A percentile compares a stretch with the other conserved stretches of the same genome.
Evolutionary conservation across 2,797 vertebrate species (phyloP).

Genomic region (Muscicapa comitata): DNA sequence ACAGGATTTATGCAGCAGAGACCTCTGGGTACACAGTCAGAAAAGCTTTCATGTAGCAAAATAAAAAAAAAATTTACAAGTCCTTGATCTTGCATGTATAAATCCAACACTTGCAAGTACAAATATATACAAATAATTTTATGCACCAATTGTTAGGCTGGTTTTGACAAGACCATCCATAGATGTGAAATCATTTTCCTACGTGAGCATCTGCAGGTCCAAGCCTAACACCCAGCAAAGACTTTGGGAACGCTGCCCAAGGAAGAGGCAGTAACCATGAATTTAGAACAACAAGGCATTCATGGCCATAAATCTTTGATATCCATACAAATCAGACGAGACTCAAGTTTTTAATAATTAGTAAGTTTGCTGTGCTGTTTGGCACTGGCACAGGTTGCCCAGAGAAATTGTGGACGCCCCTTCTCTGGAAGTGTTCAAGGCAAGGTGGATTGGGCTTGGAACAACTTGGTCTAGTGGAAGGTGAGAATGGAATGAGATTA

Average conservation of each 20-base stretch:
- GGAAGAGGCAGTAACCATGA: neutral
- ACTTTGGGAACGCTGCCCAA: neutral
- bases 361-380: neutral
- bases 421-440: neutral
- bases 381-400: neutral
- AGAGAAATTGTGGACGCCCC: neutral
- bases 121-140: neutral
- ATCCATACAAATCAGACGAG: neutral
- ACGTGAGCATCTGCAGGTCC: neutral
- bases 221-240: neutral
- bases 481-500: neutral
- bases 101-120: constrained; percentile 15
- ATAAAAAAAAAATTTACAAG: neutral
- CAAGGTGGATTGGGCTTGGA: neutral
- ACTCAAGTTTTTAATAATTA: neutral
- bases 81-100: constrained; percentile 17
- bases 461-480: neutral
- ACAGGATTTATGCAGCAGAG: neutral
- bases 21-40: neutral
- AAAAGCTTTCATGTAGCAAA: neutral
- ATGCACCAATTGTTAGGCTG: neutral
- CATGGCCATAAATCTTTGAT: neutral
- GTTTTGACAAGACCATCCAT: neutral
- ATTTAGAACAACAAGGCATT: neutral
- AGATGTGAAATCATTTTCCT: neutral